Conservation (phyloP, 2,113 vertebrate species). For the Accipiter virgatus region DNA sequence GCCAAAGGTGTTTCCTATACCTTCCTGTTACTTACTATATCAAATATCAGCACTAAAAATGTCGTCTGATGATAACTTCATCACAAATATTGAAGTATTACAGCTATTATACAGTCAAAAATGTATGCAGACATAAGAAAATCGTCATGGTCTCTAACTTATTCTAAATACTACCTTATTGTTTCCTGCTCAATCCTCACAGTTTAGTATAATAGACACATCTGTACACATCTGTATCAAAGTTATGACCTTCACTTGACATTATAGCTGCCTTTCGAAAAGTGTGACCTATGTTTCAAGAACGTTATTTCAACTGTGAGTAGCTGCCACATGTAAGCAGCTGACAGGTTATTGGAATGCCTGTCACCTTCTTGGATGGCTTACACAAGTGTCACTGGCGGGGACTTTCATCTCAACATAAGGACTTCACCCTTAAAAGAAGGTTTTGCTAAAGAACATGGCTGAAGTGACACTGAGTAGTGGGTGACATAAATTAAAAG, state of each 20-base stretch:
- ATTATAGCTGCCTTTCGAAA: background rate
- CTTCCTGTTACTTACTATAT: background rate
- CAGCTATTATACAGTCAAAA: background rate
- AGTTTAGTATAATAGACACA: background rate
- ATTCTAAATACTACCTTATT: background rate
- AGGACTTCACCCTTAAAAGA: background rate
- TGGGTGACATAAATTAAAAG: fast-evolving
- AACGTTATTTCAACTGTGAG: background rate
- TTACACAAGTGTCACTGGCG: background rate
- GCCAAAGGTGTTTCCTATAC: background rate
- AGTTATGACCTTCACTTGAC: background rate
- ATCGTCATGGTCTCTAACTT: background rate
- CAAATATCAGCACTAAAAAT: background rate
- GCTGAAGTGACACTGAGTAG: background rate
- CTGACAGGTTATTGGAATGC: background rate
- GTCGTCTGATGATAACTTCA: background rate
- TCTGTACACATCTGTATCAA: background rate
- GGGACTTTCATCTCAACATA: background rate
- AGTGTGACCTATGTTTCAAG: background rate
- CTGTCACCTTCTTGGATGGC: background rate
- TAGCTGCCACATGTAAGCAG: background rate
- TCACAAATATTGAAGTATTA: background rate
- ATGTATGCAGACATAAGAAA: background rate
- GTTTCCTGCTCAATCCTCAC: background rate
- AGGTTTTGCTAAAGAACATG: background rate